phyloP scores from a whole-genome alignment of 2,797 vertebrate species.

The Neosilurus hyrtlii region DNA sequence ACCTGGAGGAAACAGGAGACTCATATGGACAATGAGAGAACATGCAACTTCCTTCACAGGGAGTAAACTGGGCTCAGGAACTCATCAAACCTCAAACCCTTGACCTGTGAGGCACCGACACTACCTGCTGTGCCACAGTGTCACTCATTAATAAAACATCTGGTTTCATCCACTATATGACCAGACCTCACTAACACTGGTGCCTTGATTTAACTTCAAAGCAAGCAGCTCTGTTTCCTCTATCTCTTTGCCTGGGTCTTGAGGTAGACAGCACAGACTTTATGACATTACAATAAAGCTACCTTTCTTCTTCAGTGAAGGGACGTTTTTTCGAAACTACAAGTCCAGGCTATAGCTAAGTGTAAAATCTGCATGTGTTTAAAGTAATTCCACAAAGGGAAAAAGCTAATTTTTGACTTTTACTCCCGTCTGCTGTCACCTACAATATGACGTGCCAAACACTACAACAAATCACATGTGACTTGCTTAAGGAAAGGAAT shows the following conservation, averaged over 20 bases:
- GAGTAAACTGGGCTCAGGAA: neutral
- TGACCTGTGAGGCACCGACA: neutral
- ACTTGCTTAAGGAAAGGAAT: slow-evolving; percentile 25
- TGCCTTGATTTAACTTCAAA: slow-evolving; percentile 22
- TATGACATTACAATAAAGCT: slow-evolving; percentile 2
- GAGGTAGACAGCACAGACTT: slow-evolving; percentile 19
- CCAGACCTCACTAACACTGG: slow-evolving; percentile 16
- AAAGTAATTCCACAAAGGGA: slow-evolving; percentile 2
- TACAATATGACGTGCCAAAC: slow-evolving; percentile 27
- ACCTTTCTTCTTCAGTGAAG: slow-evolving; percentile 17
- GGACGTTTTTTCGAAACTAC: slow-evolving; percentile 19
- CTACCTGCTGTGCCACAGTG: neutral
- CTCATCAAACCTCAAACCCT: slow-evolving; percentile 10
- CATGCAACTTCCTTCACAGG: neutral
- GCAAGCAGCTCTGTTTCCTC: slow-evolving; percentile 1
- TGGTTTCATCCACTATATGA: neutral
- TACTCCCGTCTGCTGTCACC: slow-evolving; percentile 32
- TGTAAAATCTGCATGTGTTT: slow-evolving; percentile 35
- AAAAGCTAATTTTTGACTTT: slow-evolving; percentile 32
- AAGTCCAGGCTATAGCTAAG: slow-evolving; percentile 15
- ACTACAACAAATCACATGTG: slow-evolving; percentile 40
- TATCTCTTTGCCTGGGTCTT: slow-evolving; percentile 4
- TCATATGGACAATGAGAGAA: neutral
- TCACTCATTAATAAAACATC: neutral
- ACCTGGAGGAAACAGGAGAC: neutral